Evolutionary conservation across 2,797 vertebrate genomes (phyloP), one percentile per base, ranked within the genome.

Genomic region (Gambusia yucatana): DNA sequence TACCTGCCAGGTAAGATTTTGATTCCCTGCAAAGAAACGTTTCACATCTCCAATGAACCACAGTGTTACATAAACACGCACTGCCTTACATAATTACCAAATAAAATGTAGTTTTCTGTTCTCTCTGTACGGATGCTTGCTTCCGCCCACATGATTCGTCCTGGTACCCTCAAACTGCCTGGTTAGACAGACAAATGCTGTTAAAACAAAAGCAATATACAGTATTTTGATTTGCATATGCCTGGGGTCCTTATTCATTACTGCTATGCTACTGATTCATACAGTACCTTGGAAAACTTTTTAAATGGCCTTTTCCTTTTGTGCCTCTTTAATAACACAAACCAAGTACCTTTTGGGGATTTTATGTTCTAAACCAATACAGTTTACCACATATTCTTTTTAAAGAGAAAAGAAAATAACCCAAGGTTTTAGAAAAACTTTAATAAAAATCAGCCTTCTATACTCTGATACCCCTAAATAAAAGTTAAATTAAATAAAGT

Each of bases 21-120:
- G 44, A 57, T 71, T 46, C 9, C 48, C 57, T 36, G 73, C 16
- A 48, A 22, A 52, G 61, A 39, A 14, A 44, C 13, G n/a, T 67
- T 30, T 71, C 20, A 74, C 3, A 50, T 69, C 25, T 70, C 48
- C 67, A 72, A 36, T 16, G 50, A 74, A 70, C 50, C 47, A 75
- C 76, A 75, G 55, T 77, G 82, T 83, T 72, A 77, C 43, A 82
- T 33, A 81, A 79, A 82, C 70, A 78, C 80, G 43, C 47, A 81
- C 77, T 28, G 20, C 17, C 72, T 87, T 86, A 85, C 83, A 80
- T 86, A 84, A 89, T 80, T 87, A 73, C 77, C 30, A 79, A 79
- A 87, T 82, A 50, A 77, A 81, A 84, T 82, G 50, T 76, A 59
- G 82, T 76, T 87, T 87, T 78, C 79, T 77, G 73, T 78, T 81